Evolutionary conservation across 2,888 invertebrate species (phyloP), one percentile per base, ranked within the genome.

Genomic region (Sympetrum striolatum): DNA sequence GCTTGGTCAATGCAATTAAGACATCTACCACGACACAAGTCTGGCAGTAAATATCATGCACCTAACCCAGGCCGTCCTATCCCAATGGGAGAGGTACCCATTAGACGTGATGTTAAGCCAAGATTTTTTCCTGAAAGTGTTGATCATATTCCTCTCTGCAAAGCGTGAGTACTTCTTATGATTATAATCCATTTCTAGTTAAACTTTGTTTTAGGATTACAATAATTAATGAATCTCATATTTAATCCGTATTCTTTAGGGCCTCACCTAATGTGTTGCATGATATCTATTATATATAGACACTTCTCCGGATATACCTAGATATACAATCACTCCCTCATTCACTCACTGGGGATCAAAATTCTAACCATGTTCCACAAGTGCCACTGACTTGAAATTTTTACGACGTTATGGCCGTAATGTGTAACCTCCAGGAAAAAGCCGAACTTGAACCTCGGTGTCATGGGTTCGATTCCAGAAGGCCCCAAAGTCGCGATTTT

Each of bases 1-100:
- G 98, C 98, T 35, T 99, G 99, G 99, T 97, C 97, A 14, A 96
- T 98, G 95, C 97, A 97, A 93, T 94, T 98, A 90, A 95, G 98
- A 73, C 98, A 98, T 93, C 95, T 98, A 91, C 98, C 99, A 0
- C 95, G 98, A 73, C 96, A 97, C 93, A 97, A 97, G 92, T 96
- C 96, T 4, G 96, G 97, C 15, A 95, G 95, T 0, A 96, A 96
- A 93, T 92, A 93, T 90, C 92, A 93, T 91, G 94, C 95, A 39
- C 95, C 95, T 0, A 96, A 96, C 92, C 94, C 95, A 35, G 96
- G 96, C 90, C 94, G 98, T 90, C 98, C 98, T 0, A 95, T 97
- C 80, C 97, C 97, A 0, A 95, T 97, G 95, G 96, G 96, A 91
- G 97, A 97, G 92, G 94, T 96, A 14, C 95, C 96, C 4, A 95